Evolutionary conservation across 2,113 vertebrate species (phyloP).

Genomic region (Tragelaphus scriptus): DNA sequence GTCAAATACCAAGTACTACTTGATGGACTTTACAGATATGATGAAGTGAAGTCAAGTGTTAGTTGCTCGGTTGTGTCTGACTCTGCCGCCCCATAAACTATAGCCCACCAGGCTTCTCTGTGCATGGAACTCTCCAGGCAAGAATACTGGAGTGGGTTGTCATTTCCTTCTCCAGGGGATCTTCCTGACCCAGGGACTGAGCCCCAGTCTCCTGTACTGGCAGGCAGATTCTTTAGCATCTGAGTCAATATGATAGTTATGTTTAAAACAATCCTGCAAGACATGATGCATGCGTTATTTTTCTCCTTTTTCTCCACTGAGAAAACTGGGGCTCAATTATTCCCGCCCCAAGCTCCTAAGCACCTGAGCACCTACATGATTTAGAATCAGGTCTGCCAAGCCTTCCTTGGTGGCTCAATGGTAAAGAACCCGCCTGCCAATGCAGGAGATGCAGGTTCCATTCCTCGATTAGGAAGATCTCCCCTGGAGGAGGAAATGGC

Average conservation of each 20-base stretch:
- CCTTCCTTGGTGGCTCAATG: neutral
- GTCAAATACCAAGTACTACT: neutral
- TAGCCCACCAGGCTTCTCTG: neutral
- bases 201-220: neutral
- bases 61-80: neutral
- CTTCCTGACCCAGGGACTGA: neutral
- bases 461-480: neutral
- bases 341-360: neutral
- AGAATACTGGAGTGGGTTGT: neutral
- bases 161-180: neutral
- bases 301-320: neutral
- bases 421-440: neutral
- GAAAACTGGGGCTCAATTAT: neutral
- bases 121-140: neutral
- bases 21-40: accelerated
- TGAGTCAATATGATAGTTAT: neutral
- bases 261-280: neutral
- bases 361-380: neutral
- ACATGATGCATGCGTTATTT: accelerated
- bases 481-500: neutral
- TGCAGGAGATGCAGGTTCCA: neutral
- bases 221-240: neutral
- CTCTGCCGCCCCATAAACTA: neutral
- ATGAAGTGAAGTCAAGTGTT: neutral
- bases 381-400: neutral